A percentile compares a stretch with the other conserved stretches of the same genome.
Conservation (phyloP, 2,888 invertebrate species). For the Aelia acuminata region DNA sequence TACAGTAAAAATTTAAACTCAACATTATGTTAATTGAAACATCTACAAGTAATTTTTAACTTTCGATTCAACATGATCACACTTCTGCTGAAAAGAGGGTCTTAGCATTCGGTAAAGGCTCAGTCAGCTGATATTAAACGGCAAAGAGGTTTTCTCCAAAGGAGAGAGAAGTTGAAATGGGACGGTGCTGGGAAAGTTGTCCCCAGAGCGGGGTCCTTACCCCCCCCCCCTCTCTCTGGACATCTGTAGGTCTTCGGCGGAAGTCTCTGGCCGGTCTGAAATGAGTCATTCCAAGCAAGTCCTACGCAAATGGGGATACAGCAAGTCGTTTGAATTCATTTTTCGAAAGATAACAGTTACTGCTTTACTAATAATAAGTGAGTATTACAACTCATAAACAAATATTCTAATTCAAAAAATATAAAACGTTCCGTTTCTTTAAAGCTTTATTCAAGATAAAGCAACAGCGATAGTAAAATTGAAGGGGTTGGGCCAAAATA, state of each 20-base stretch:
- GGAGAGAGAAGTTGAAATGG: constrained; percentile 52
- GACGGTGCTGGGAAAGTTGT: constrained; percentile 55
- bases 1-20: no score
- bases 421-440: no score
- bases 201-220: constrained; percentile 41
- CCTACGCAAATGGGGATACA: background rate
- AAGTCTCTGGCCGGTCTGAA: background rate
- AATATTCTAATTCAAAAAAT: no score
- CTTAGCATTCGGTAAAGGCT: background rate
- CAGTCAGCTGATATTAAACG: constrained; percentile 16
- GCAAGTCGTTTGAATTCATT: background rate
- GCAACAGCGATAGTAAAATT: no score
- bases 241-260: constrained; percentile 3
- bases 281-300: background rate
- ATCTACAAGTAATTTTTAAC: no score
- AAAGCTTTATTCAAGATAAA: no score
- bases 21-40: no score
- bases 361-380: no score
- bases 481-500: no score
- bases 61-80: no score
- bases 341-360: background rate
- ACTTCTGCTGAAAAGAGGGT: background rate
- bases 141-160: constrained; percentile 28
- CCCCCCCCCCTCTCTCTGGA: constrained; percentile 17
- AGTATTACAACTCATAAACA: no score